phyloP scores from a whole-genome alignment of 2,888 invertebrate genomes.

The Mythimna lalbum region DNA sequence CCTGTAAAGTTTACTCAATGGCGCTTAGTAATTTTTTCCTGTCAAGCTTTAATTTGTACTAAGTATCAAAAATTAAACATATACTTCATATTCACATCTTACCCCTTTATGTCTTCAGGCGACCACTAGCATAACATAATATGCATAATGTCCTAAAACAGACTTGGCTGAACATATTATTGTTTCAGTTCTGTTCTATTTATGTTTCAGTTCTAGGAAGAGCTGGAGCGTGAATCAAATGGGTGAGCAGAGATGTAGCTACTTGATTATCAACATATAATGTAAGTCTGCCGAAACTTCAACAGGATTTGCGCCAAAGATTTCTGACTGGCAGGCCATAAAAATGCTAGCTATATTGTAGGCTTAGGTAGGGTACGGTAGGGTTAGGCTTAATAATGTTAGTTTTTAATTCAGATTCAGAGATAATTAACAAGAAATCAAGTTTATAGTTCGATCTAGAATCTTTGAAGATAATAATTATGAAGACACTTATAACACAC shows the following conservation, averaged over 20 bases:
- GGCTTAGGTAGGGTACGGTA: too few relatives aligned
- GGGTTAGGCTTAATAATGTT: too few relatives aligned
- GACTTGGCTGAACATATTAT: constrained; percentile 43
- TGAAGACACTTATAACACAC: too few relatives aligned
- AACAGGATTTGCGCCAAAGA: neutral
- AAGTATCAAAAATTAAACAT: neutral
- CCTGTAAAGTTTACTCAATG: too few relatives aligned
- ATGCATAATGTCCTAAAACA: constrained; percentile 51
- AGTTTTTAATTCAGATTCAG: neutral
- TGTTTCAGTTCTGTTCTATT: constrained; percentile 48
- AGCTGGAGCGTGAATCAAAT: constrained; percentile 14
- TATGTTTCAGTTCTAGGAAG: constrained; percentile 30
- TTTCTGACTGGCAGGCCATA: neutral
- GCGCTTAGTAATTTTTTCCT: too few relatives aligned
- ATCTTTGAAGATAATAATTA: too few relatives aligned
- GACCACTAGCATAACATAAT: constrained; percentile 41
- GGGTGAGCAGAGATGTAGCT: constrained; percentile 22
- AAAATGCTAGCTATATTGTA: neutral
- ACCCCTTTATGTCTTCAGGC: constrained; percentile 4
- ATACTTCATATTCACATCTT: neutral
- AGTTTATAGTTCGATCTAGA: neutral
- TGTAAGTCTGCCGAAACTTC: neutral
- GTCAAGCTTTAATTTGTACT: too few relatives aligned
- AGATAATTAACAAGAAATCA: neutral
- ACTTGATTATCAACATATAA: constrained; percentile 2